phyloP scores from a whole-genome alignment of 1,140 invertebrate genomes.

The Pseudachorutes palmiensis region DNA sequence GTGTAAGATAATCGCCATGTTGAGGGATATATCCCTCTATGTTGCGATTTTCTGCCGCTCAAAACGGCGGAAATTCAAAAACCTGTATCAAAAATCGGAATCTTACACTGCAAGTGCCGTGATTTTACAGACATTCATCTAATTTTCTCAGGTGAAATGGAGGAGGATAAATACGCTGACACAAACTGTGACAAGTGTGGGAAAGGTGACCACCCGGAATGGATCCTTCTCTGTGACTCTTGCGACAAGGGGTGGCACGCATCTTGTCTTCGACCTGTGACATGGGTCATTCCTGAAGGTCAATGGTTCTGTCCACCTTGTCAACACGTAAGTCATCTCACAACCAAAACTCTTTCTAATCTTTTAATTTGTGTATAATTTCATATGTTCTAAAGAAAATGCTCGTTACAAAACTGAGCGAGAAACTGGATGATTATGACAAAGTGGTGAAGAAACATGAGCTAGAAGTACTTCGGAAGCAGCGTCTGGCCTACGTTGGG shows the following conservation, averaged over 20 bases:
- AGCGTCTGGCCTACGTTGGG: slow-evolving; percentile 64
- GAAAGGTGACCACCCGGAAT: slow-evolving; percentile 85
- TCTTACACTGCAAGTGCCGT: too few relatives aligned
- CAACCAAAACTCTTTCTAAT: too few relatives aligned
- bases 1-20: too few relatives aligned
- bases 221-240: slow-evolving; percentile 87
- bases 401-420: slow-evolving; percentile 62
- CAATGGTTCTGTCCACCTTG: slow-evolving; percentile 96
- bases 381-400: too few relatives aligned
- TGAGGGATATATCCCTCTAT: too few relatives aligned
- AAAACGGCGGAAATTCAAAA: neutral
- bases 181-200: slow-evolving; percentile 69
- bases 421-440: slow-evolving; percentile 47
- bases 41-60: too few relatives aligned
- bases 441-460: slow-evolving; percentile 48
- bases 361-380: too few relatives aligned
- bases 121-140: too few relatives aligned
- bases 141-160: slow-evolving; percentile 37
- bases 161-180: slow-evolving; percentile 52
- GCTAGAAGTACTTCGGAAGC: slow-evolving; percentile 59
- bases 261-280: slow-evolving; percentile 77
- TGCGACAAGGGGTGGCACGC: slow-evolving; percentile 94
- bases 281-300: slow-evolving; percentile 88
- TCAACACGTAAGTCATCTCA: slow-evolving; percentile 57
- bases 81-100: slow-evolving; percentile 12